These are phyloP conservation scores for Sphaerophoria rueppellii DNA, from an alignment of 2,888 invertebrate genomes.

Conservation along the genomic window DNA sequence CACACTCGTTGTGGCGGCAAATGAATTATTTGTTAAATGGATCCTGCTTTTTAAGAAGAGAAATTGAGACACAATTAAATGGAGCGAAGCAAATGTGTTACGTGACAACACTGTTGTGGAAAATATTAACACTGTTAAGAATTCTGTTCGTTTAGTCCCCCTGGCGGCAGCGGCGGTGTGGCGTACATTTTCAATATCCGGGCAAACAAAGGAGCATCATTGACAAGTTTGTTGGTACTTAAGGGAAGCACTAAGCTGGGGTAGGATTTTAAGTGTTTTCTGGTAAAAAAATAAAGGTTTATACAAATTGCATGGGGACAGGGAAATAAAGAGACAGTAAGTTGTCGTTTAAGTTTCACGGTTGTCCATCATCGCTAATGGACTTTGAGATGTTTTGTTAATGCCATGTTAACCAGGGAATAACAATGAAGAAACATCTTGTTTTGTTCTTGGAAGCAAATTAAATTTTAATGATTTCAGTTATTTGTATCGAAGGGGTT, in stretches of 20 bases:
- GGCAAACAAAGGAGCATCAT: constrained; percentile 31
- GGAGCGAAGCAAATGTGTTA: constrained; percentile 53
- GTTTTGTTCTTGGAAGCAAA: too few species aligned
- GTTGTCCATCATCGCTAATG: too few species aligned
- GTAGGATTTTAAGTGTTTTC: constrained; percentile 32
- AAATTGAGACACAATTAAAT: constrained; percentile 54
- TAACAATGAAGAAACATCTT: too few species aligned
- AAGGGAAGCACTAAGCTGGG: constrained; percentile 6
- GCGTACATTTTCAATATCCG: constrained; percentile 51
- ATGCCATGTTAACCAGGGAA: too few species aligned
- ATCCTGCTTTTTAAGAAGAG: constrained; percentile 23
- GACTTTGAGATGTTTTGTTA: too few species aligned
- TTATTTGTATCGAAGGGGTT: too few species aligned
- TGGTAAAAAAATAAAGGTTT: neutral
- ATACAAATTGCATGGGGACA: neutral
- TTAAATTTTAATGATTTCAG: too few species aligned
- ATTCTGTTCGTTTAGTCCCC: neutral
- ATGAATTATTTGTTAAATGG: constrained; percentile 67
- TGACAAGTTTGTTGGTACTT: constrained; percentile 44
- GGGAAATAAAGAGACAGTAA: too few species aligned
- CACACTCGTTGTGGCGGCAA: constrained; percentile 27
- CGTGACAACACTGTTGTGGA: constrained; percentile 56
- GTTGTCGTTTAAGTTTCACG: too few species aligned
- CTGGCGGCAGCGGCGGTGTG: neutral
- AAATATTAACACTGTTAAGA: constrained; percentile 52